Base-by-base conservation (phyloP, 1,140 invertebrate genomes). In the Hesperophylax magnus region DNA sequence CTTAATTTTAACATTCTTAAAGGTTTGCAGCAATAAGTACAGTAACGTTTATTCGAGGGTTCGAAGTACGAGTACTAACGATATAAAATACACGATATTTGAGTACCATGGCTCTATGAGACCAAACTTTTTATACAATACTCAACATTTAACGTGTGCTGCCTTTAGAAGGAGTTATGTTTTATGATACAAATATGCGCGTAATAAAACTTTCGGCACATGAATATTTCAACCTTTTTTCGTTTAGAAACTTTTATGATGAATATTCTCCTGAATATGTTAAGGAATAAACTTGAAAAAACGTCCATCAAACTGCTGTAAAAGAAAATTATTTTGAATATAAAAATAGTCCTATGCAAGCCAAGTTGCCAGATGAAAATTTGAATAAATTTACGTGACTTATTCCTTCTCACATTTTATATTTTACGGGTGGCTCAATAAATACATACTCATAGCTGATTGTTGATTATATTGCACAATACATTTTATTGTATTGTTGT, bases 161-260 rank as follows among this genome's bases (percentile, higher is more conserved):
- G 24, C 14, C 63, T 31, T 15, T n/a, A 31, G 11, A 67, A 31
- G 27, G 27, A 61, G 22, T 34, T n/a, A 31, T 27, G 22, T 67
- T 67, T 67, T 67, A 67, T 27, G 22, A 67, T 67, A 31, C 63
- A 67, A 67, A 31, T 67, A 31, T 67, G 8, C 2, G 63, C 22
- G 63, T 27, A 20, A 27, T 65, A 65, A 65, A 65, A 65, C 27
- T 65, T 27, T 65, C 61, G 4, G 6, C 27, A 27, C 61, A 22
- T 65, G 61, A 65, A 65, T 65, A 65, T 65, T 65, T 65, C 61
- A 65, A 27, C 61, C 24, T 65, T 31, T 65, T 65, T 65, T 27
- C 8, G 20, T 24, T 31, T 17, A 27, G 1, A 65, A 24, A 20
- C 27, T 65, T 65, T 65, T 65, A 65, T 65, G 61, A 65, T 65